phyloP scores from a whole-genome alignment of 2,113 vertebrate species.

The Dasyornis broadbenti region DNA sequence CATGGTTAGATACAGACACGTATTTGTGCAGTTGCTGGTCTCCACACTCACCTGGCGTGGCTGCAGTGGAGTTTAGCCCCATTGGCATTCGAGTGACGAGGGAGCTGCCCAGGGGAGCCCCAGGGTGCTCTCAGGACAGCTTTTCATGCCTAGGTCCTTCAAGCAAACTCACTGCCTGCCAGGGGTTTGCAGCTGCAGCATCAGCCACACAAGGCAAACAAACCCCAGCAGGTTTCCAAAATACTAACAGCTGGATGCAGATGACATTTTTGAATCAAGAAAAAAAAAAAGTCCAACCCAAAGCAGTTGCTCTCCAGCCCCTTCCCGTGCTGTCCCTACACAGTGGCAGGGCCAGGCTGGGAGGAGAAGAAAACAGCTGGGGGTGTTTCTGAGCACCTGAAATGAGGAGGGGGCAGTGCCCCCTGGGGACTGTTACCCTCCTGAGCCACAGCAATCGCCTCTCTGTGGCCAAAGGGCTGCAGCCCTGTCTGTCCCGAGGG shows the following conservation, averaged over 20 bases:
- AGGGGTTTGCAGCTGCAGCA: slow-evolving; percentile 17
- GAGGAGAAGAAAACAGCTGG: neutral
- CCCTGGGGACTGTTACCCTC: neutral
- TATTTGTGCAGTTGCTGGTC: neutral
- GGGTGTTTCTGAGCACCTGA: neutral
- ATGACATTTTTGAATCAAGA: neutral
- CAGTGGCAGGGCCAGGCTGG: neutral
- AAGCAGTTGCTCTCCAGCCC: neutral
- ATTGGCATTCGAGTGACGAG: neutral
- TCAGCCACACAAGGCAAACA: neutral
- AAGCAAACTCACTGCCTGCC: neutral
- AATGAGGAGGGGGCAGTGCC: neutral
- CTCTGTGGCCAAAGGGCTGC: neutral
- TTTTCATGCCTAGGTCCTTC: neutral
- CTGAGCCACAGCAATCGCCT: neutral
- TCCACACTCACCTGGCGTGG: neutral
- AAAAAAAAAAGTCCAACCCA: neutral
- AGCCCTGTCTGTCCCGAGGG: neutral
- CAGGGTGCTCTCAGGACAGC: neutral
- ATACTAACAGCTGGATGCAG: slow-evolving; percentile 55
- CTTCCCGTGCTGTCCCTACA: neutral
- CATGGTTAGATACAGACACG: neutral
- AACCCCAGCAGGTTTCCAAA: slow-evolving; percentile 17
- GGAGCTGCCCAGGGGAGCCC: neutral
- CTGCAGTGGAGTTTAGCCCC: neutral